These are phyloP conservation scores for Aptenodytes patagonicus DNA, from an alignment of 2,113 vertebrate genomes.

Conservation along the genomic window DNA sequence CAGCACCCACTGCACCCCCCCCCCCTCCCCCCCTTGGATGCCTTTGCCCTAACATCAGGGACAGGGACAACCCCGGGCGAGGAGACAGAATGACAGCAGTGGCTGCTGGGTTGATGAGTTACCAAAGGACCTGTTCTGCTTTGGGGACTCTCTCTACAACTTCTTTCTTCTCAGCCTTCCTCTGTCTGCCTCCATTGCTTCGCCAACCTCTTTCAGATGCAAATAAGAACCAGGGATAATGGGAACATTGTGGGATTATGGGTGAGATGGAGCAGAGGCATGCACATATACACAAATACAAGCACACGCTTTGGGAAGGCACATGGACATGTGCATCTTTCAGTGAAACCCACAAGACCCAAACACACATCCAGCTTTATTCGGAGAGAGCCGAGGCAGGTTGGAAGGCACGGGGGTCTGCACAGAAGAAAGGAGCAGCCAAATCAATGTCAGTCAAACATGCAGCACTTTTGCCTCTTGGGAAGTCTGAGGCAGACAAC, in stretches of 20 bases:
- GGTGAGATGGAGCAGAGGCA: neutral
- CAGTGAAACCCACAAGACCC: neutral
- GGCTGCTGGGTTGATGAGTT: neutral
- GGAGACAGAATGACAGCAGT: neutral
- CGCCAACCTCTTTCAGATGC: neutral
- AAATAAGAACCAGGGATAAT: neutral
- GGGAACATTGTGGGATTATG: neutral
- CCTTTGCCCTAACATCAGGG: neutral
- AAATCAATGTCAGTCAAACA: no score
- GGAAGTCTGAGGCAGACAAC: neutral
- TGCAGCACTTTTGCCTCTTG: neutral
- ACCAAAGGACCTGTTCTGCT: neutral
- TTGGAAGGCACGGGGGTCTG: neutral
- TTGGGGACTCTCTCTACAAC: neutral
- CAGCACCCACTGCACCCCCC: neutral
- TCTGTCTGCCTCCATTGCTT: neutral
- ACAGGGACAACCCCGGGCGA: neutral
- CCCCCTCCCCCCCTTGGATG: neutral
- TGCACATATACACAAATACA: no score
- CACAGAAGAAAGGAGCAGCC: no score
- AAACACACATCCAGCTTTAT: neutral
- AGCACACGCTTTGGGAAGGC: no score
- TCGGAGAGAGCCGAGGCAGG: fast-evolving
- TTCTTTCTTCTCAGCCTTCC: neutral
- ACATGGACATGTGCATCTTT: neutral